Conservation (phyloP, 1,140 invertebrate species). For the Drosophila eugracilis region DNA sequence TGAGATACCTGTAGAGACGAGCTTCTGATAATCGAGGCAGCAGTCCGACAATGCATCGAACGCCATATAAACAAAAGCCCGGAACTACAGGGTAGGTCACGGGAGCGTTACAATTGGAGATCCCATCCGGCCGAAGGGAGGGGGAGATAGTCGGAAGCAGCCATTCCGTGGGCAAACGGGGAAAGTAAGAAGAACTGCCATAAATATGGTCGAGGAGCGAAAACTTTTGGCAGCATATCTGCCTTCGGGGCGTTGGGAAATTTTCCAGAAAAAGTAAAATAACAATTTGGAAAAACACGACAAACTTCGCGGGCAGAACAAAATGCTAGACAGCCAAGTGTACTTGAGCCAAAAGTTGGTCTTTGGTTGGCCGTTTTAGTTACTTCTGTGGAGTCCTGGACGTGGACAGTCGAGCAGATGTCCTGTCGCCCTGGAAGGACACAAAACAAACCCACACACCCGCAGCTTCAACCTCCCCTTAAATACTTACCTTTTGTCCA, state of each 20-base stretch:
- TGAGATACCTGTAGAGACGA: constrained; percentile 99
- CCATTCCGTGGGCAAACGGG: constrained; percentile 23
- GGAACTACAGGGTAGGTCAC: constrained; percentile 99
- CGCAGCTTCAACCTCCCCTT: neutral
- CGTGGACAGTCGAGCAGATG: constrained; percentile 68
- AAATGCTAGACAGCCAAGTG: constrained; percentile 44
- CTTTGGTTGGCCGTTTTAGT: constrained; percentile 50
- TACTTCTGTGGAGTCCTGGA: constrained; percentile 34
- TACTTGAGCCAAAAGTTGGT: constrained; percentile 69
- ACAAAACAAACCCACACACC: constrained; percentile 12
- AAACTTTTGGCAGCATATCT: constrained; percentile 63
- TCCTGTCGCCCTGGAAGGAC: constrained; percentile 53
- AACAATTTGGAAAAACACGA: constrained; percentile 75
- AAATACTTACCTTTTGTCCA: constrained; percentile 25
- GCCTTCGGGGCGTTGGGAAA: constrained; percentile 56
- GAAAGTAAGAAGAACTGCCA: constrained; percentile 61
- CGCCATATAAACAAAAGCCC: constrained; percentile 98
- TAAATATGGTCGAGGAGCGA: constrained; percentile 64
- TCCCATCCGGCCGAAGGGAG: constrained; percentile 7
- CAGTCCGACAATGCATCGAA: constrained; percentile 44
- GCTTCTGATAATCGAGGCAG: constrained; percentile 94
- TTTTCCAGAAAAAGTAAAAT: constrained; percentile 64
- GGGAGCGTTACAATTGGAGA: constrained; percentile 88
- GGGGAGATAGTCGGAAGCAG: constrained; percentile 40
- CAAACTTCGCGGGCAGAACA: constrained; percentile 47